These are phyloP conservation scores for Agriopis leucophaearia DNA, from an alignment of 2,888 invertebrate genomes.

Conservation along the genomic window DNA sequence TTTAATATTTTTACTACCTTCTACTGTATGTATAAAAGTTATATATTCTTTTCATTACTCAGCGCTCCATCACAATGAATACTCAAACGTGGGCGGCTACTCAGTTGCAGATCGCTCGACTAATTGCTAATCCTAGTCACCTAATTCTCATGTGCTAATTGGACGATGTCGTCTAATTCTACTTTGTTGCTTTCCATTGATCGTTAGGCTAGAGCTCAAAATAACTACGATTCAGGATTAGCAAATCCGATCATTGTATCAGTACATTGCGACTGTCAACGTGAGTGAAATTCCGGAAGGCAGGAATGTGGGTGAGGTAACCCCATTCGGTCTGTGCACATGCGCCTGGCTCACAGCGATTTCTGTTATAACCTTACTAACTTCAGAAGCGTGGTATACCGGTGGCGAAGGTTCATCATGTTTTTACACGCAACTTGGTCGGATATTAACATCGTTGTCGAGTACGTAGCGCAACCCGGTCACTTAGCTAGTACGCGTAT, in stretches of 20 bases:
- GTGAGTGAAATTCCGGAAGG: constrained; percentile 82
- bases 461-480: constrained; percentile 79
- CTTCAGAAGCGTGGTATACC: constrained; percentile 61
- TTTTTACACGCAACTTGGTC: constrained; percentile 70
- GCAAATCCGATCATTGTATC: constrained; percentile 66
- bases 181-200: constrained; percentile 48
- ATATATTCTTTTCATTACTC: not conserved
- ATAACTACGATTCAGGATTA: constrained; percentile 51
- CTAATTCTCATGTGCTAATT: constrained; percentile 16
- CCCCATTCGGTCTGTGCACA: constrained; percentile 79
- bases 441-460: constrained; percentile 75
- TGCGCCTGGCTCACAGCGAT: constrained; percentile 73
- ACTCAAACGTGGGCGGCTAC: constrained; percentile 1
- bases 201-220: constrained; percentile 45
- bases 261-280: constrained; percentile 71
- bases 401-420: constrained; percentile 58
- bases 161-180: constrained; percentile 22
- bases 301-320: constrained; percentile 82
- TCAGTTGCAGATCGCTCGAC: constrained; percentile 11
- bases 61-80: not conserved
- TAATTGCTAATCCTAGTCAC: constrained; percentile 27
- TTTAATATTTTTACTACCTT: no score
- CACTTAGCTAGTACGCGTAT: constrained; percentile 79
- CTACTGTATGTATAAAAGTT: no score
- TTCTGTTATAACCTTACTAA: constrained; percentile 73